Base-by-base conservation (phyloP, 1,140 invertebrate genomes). In the Neodiprion virginianus region DNA sequence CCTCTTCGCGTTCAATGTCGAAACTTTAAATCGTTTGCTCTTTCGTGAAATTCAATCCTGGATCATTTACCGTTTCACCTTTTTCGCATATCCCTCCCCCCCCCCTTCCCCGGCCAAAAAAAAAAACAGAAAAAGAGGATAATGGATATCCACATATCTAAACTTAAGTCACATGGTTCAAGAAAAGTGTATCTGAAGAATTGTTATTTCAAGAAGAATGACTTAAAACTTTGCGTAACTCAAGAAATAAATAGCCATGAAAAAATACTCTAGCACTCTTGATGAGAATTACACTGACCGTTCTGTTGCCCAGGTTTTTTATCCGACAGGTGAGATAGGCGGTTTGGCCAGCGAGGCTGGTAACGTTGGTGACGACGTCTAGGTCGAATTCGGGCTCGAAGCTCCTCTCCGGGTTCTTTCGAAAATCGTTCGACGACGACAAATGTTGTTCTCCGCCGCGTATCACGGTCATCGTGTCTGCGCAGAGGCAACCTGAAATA, bases 241-340 rank as follows among this genome's bases (percentile, higher is more conserved):
- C 28, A 5, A 40, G 28, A 2, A 40, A 40, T 40, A 5, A 40
- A 40, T 40, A 40, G 5, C 28, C 1, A 40, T 1, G 28, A 40
- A 40, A 40, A 40, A 40, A 40, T 1, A 40, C 2, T 40, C 28
- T 2, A 40, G 28, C 1, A 40, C 28, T 40, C 28, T 40, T 40
- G 5, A 40, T 40, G 28, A 40, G 5, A 40, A 40, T 40, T 40
- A 72, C 73, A 81, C 85, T 83, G 81, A 91, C 89, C 78, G 90
- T 91, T 83, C 89, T 81, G 80, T 91, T 90, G 40, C 88, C 90
- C 11, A 91, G 82, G 77, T 90, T 89, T 76, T 89, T 89, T 48
- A 91, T 89, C 76, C 86, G 78, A 74, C 90, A 91, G 77, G 88
- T 89, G 67, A 91, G 86, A 76, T 89, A 89, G 23, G 90, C 90